A percentile compares a stretch with the other conserved stretches of the same genome.
These are phyloP conservation scores for Ceratosolen fusciceps DNA, from an alignment of 1,140 invertebrate genomes.

Conservation along the genomic window DNA sequence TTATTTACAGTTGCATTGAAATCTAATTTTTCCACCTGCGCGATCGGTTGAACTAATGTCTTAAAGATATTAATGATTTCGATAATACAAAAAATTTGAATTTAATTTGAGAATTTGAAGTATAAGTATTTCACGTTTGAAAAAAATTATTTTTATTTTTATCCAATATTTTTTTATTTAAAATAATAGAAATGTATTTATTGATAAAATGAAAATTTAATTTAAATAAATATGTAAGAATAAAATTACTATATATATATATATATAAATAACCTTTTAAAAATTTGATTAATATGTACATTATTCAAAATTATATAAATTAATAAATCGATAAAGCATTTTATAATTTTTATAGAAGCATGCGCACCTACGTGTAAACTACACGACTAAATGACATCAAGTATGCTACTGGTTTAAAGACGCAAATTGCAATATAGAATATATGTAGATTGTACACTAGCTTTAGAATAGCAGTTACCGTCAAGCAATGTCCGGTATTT, in stretches of 20 bases:
- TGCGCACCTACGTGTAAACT: slow-evolving; percentile 52
- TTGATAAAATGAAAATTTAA: no score
- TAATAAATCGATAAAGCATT: slow-evolving; percentile 72
- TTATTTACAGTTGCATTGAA: neutral
- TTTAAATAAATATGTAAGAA: neutral
- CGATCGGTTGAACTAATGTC: neutral
- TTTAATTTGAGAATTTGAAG: no score
- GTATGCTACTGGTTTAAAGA: slow-evolving; percentile 29
- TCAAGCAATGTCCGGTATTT: slow-evolving; percentile 18
- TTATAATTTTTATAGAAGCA: slow-evolving; percentile 52
- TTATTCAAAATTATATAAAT: slow-evolving; percentile 62
- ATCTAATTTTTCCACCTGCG: neutral
- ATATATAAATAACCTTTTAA: no score
- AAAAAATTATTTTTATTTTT: no score
- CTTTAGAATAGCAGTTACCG: neutral
- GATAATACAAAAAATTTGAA: no score
- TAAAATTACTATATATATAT: no score
- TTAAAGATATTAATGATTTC: no score
- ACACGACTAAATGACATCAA: slow-evolving; percentile 46
- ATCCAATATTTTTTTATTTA: no score
- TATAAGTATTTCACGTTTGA: no score
- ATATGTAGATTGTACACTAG: neutral
- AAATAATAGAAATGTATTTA: no score
- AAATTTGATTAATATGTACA: neutral
- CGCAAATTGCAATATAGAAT: neutral